phyloP scores from a whole-genome alignment of 1,140 invertebrate species.

The Drosophila jambulina region DNA sequence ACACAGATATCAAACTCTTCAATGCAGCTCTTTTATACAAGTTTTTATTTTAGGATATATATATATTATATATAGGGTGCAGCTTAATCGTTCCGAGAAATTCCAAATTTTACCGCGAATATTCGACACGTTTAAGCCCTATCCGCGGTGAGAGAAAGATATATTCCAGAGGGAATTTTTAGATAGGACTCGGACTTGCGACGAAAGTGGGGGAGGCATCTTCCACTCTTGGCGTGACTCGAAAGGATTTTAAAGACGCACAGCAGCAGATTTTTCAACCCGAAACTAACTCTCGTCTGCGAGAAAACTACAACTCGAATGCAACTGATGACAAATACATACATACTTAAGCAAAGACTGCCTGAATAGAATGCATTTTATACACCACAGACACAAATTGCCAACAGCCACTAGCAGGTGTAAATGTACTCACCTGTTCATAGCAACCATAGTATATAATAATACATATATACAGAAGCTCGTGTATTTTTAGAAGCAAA shows the following conservation, averaged over 20 bases:
- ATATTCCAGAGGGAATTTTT: conserved; percentile 44
- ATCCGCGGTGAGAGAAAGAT: conserved; percentile 2
- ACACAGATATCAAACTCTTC: conserved; percentile 40
- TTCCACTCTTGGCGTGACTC: conserved; percentile 59
- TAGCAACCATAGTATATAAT: conserved; percentile 42
- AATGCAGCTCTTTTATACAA: conserved; percentile 58
- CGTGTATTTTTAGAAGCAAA: conserved; percentile 59
- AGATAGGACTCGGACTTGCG: conserved; percentile 55
- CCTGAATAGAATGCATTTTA: conserved; percentile 70
- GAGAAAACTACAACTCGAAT: conserved; percentile 64
- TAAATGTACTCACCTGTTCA: conserved; percentile 46
- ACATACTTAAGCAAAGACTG: conserved; percentile 73
- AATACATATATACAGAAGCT: conserved; percentile 27
- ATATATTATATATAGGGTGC: conserved; percentile 32
- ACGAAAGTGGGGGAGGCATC: conserved; percentile 27
- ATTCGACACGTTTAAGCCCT: conserved; percentile 2
- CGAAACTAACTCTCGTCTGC: conserved; percentile 36
- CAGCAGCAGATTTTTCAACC: conserved; percentile 33
- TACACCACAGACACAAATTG: conserved; percentile 49
- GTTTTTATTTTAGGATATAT: conserved; percentile 46
- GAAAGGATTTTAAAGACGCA: conserved; percentile 42
- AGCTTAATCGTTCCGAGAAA: conserved; percentile 10
- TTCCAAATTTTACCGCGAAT: conserved; percentile 3
- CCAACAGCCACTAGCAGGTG: conserved; percentile 50
- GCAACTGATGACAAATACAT: conserved; percentile 79